These are phyloP conservation scores for Mormyrus iriodes DNA, from an alignment of 2,113 vertebrate genomes.

Conservation along the genomic window DNA sequence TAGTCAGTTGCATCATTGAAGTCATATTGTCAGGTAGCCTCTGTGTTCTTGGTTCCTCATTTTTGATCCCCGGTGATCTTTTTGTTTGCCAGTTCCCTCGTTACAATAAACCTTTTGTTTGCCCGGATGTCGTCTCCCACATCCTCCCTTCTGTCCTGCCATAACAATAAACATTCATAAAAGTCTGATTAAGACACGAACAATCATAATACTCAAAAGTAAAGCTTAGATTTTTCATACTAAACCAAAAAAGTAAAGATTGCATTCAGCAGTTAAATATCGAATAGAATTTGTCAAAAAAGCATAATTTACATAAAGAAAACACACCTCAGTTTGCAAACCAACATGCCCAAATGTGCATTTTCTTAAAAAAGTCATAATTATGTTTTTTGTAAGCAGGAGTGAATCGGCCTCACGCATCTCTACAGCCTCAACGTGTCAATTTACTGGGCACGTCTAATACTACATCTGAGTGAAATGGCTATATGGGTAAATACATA, in stretches of 20 bases:
- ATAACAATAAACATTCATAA: not conserved
- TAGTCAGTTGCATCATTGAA: constrained; percentile 20
- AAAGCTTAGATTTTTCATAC: not conserved
- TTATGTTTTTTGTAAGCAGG: not conserved
- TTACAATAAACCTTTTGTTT: too few species aligned
- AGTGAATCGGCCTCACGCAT: not conserved
- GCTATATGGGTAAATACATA: not conserved
- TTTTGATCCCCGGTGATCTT: too few species aligned
- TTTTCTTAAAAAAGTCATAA: not conserved
- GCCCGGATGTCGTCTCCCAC: too few species aligned
- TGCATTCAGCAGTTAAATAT: not conserved
- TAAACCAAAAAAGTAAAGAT: not conserved
- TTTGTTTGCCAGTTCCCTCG: too few species aligned
- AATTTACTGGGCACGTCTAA: not conserved
- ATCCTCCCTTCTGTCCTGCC: not conserved
- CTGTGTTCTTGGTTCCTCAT: too few species aligned
- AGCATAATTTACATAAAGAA: not conserved
- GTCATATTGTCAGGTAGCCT: not conserved
- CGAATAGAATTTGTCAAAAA: not conserved
- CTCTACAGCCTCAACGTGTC: not conserved
- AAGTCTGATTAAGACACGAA: not conserved
- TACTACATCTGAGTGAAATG: not conserved
- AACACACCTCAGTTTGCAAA: not conserved
- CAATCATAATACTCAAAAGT: not conserved
- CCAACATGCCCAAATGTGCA: not conserved